These are phyloP conservation scores for Lepidurus couesii DNA, from an alignment of 1,140 invertebrate genomes.

Conservation along the genomic window DNA sequence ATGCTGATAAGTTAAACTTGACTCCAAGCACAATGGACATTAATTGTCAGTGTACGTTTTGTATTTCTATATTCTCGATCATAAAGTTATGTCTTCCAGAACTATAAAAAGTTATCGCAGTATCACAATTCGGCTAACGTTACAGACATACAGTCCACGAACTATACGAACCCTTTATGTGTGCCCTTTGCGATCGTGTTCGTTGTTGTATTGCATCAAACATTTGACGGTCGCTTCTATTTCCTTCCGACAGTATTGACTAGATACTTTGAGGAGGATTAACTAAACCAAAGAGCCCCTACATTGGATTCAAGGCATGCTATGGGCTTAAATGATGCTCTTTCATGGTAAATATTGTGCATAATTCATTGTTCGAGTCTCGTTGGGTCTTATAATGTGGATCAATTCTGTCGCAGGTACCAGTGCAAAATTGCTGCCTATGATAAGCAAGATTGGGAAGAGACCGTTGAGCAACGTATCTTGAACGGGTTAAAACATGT, in stretches of 20 bases:
- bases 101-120: too few species aligned
- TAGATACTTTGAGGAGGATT: background rate
- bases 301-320: background rate
- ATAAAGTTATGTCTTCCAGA: too few species aligned
- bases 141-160: too few species aligned
- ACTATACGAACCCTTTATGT: too few species aligned
- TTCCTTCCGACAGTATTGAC: background rate
- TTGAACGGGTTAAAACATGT: conserved; percentile 75
- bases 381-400: background rate
- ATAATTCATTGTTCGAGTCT: background rate
- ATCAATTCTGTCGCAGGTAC: conserved; percentile 57
- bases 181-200: too few species aligned
- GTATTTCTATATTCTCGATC: too few species aligned
- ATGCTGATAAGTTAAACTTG: too few species aligned
- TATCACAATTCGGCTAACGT: too few species aligned
- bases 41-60: too few species aligned
- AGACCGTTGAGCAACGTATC: conserved; percentile 82
- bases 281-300: background rate
- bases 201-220: too few species aligned
- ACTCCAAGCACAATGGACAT: too few species aligned
- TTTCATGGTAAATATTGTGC: conserved; percentile 23
- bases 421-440: conserved; percentile 92
- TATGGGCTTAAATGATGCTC: conserved; percentile 27
- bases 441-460: conserved; percentile 95
- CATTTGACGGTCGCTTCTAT: background rate